phyloP scores from a whole-genome alignment of 2,888 invertebrate genomes.

The Agrochola macilenta region DNA sequence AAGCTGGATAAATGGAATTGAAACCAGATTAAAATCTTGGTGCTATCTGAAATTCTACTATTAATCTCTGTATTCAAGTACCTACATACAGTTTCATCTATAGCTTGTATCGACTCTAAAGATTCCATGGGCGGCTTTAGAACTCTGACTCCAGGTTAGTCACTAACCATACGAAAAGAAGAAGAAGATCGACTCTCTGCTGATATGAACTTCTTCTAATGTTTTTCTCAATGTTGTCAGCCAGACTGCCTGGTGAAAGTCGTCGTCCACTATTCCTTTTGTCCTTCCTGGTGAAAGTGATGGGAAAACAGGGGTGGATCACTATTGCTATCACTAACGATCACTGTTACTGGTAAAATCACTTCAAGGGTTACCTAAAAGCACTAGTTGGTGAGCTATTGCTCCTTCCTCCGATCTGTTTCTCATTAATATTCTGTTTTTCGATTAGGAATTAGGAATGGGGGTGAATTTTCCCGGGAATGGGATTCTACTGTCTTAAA shows the following conservation, averaged over 20 bases:
- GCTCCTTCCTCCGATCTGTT: background rate
- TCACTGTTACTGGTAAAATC: background rate
- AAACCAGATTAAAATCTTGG: constrained; percentile 30
- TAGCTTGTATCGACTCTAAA: background rate
- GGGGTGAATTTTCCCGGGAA: background rate
- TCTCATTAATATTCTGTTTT: background rate
- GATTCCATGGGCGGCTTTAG: too few relatives aligned
- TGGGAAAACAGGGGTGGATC: too few relatives aligned
- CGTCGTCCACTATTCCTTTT: background rate
- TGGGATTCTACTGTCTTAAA: background rate
- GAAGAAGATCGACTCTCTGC: background rate
- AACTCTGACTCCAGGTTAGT: too few relatives aligned
- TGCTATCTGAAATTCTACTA: background rate
- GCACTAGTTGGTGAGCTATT: too few relatives aligned
- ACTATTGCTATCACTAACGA: background rate
- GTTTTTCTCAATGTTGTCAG: too few relatives aligned
- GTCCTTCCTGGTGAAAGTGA: too few relatives aligned
- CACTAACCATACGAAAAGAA: too few relatives aligned
- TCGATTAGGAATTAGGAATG: background rate
- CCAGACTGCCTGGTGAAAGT: background rate
- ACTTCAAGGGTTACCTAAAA: background rate
- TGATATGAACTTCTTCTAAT: background rate
- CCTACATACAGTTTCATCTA: background rate
- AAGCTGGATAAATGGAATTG: constrained; percentile 3
- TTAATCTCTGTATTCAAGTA: background rate